Percentiles rank a stretch among this genome's conserved stretches.
Evolutionary conservation across 2,888 invertebrate genomes (phyloP).

Genomic region (Agrotis puta): DNA sequence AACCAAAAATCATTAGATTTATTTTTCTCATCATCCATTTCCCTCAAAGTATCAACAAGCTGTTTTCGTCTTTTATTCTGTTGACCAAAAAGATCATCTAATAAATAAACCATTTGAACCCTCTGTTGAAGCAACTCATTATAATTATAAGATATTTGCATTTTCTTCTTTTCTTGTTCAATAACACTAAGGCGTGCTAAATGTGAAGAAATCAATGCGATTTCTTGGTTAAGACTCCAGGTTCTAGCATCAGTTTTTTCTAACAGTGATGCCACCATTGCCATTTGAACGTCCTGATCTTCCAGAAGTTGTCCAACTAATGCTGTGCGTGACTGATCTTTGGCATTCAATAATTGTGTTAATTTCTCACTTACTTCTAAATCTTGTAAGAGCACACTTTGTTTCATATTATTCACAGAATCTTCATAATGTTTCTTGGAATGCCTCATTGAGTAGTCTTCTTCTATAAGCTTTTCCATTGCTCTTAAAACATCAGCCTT

Average conservation of each 20-base stretch:
- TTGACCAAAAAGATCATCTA: constrained; percentile 93
- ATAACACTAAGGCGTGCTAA: constrained; percentile 93
- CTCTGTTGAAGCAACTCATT: constrained; percentile 93
- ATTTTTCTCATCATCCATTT: constrained; percentile 92
- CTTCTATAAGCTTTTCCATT: constrained; percentile 93
- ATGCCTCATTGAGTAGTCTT: constrained; percentile 92
- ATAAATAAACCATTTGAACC: constrained; percentile 92
- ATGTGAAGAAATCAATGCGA: constrained; percentile 93
- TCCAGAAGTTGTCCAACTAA: constrained; percentile 92
- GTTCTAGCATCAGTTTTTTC: constrained; percentile 94
- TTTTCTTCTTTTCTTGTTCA: constrained; percentile 93
- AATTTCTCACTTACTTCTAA: constrained; percentile 92
- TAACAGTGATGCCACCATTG: constrained; percentile 93
- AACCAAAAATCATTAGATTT: constrained; percentile 93
- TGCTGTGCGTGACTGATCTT: constrained; percentile 91
- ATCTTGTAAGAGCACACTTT: constrained; percentile 91
- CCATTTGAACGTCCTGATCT: constrained; percentile 94
- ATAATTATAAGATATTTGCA: constrained; percentile 93
- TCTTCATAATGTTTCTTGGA: constrained; percentile 92
- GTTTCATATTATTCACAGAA: constrained; percentile 92
- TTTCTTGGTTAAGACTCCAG: constrained; percentile 95
- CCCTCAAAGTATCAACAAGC: constrained; percentile 92
- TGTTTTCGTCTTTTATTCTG: constrained; percentile 92
- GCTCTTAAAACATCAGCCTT: constrained; percentile 93
- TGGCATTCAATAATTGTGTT: constrained; percentile 91